Base-by-base conservation (phyloP, 2,888 invertebrate genomes). In the Hirtodrosophila duncani region DNA sequence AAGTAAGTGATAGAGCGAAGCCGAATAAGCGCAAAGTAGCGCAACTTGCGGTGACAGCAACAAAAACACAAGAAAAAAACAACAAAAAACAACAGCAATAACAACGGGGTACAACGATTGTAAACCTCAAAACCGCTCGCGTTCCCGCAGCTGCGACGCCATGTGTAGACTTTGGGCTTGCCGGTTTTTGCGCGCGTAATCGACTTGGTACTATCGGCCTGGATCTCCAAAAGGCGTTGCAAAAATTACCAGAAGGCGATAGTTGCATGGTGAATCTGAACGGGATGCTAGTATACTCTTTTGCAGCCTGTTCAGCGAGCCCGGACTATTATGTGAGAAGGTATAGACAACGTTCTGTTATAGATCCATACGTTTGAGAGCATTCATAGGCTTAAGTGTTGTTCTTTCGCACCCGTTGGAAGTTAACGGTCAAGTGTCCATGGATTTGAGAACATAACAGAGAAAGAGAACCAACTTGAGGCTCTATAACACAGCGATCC, bases 1-100 rank as follows among this genome's bases (percentile, higher is more conserved):
- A 39, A 26, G 26, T 38, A n/a, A 26, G 24, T n/a, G 9, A 21
- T 9, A 31, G 20, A 27, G 51, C 49, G 78, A 74, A 72, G 78
- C 78, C 71, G 72, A 72, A 72, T 72, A 71, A 71, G 72, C 77
- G 72, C 72, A 74, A 78, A 78, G 78, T 78, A 72, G 71, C 71
- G 64, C 78, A 72, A 74, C 67, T 78, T 69, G 77, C 59, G 70
- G 67, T 59, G 62, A 53, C 63, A 72, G 52, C 45, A 63, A 50
- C 53, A 61, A 46, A 17, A 53, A 27, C 24, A 37, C n/a, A n/a
- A n/a, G 14, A 24, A 24, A 37, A 10, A 9, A 36, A 9, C 13
- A 13, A 37, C 5, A 51, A 6, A 23, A 21, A 14, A 24, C 14
- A 49, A 34, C 23, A 33, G 21, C 16, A 66, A 41, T n/a, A 37